Evolutionary conservation across 2,113 vertebrate species (phyloP).

Genomic region (Tapirus terrestris): DNA sequence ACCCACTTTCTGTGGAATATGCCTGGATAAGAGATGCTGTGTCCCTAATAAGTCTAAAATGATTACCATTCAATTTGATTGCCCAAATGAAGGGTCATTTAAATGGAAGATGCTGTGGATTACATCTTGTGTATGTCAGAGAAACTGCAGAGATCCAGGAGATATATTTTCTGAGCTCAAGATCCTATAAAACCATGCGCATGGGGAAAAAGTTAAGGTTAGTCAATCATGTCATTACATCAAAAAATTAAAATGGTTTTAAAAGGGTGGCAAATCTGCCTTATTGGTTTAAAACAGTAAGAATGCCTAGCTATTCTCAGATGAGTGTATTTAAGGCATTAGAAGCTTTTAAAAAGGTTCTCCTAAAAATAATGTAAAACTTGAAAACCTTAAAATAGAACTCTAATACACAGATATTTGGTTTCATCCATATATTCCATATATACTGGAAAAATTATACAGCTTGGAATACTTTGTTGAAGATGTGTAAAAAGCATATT

Average conservation of each 20-base stretch:
- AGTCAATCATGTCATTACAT: neutral
- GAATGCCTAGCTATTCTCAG: neutral
- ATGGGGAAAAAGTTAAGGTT: neutral
- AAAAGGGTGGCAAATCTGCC: neutral
- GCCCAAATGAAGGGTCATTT: slow-evolving; percentile 89
- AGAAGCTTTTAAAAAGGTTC: neutral
- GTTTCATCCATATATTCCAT: neutral
- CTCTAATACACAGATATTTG: neutral
- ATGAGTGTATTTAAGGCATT: slow-evolving; percentile 10
- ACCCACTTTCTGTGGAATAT: slow-evolving; percentile 94
- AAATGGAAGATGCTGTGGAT: slow-evolving; percentile 98
- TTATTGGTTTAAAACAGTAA: slow-evolving; percentile 24
- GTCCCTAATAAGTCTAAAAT: slow-evolving; percentile 92
- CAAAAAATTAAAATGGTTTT: neutral
- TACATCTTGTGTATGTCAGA: slow-evolving; percentile 95
- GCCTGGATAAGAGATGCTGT: slow-evolving; percentile 94
- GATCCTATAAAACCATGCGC: slow-evolving; percentile 86
- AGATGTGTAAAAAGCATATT: neutral
- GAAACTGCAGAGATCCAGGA: slow-evolving; percentile 89
- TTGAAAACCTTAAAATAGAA: slow-evolving; percentile 22
- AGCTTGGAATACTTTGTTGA: neutral
- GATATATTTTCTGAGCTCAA: slow-evolving; percentile 94
- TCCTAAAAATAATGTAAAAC: slow-evolving; percentile 27
- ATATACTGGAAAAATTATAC: neutral
- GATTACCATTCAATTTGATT: slow-evolving; percentile 93